Percentiles rank a stretch among this genome's conserved stretches.
These are phyloP conservation scores for Caerostris darwini DNA, from an alignment of 1,140 invertebrate species.

Conservation along the genomic window DNA sequence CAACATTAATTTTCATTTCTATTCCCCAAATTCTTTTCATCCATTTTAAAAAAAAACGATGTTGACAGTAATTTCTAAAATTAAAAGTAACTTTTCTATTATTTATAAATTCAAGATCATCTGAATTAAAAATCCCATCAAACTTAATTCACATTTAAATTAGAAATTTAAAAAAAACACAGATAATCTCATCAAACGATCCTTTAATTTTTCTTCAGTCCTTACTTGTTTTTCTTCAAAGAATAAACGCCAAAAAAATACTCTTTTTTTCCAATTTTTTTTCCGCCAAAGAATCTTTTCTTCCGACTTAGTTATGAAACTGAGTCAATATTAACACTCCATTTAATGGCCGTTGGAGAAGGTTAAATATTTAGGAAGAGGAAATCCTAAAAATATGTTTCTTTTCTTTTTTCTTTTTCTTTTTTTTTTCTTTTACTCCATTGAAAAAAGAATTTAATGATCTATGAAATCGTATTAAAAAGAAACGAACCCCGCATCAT, in stretches of 20 bases:
- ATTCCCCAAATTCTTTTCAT: too few species aligned
- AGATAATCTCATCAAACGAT: background rate
- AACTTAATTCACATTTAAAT: background rate
- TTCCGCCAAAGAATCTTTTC: background rate
- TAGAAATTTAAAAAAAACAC: background rate
- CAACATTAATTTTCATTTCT: too few species aligned
- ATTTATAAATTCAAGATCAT: too few species aligned
- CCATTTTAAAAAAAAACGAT: too few species aligned
- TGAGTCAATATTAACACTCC: constrained; percentile 32
- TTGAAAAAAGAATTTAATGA: constrained; percentile 14
- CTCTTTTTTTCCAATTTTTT: background rate
- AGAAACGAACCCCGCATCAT: constrained; percentile 33
- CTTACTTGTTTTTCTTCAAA: background rate
- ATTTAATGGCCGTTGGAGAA: constrained; percentile 34
- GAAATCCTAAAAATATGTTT: constrained; percentile 5
- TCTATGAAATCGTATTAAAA: constrained; percentile 34
- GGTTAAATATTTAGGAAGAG: constrained; percentile 27
- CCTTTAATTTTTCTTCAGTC: background rate
- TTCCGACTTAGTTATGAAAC: background rate
- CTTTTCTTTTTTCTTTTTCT: too few species aligned
- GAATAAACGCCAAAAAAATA: too few species aligned
- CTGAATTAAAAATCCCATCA: too few species aligned
- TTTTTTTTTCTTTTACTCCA: background rate
- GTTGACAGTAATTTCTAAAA: too few species aligned
- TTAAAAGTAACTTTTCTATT: too few species aligned